Conservation (phyloP, 2,113 vertebrate genomes). For the Elephas maximus region DNA sequence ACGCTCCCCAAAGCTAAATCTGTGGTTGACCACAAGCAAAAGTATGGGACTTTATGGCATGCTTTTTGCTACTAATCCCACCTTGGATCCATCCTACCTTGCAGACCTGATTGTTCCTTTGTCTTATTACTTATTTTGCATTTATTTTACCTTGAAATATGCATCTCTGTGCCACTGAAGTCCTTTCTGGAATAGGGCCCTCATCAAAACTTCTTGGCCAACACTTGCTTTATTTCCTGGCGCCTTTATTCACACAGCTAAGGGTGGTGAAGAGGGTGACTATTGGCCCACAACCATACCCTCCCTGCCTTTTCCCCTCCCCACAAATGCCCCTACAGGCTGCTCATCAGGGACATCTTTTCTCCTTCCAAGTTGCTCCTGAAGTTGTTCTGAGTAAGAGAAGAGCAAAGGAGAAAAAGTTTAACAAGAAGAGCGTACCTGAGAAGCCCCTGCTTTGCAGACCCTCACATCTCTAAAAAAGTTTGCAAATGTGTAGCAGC, state of each 20-base stretch:
- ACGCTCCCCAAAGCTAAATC: constrained; percentile 11
- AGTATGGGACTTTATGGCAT: neutral
- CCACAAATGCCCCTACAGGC: neutral
- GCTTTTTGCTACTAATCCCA: neutral
- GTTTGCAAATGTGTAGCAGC: neutral
- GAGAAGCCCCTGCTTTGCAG: neutral
- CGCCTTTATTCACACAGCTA: neutral
- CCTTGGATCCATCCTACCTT: neutral
- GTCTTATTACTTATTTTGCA: neutral
- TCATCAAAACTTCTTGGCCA: neutral
- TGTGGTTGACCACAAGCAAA: neutral
- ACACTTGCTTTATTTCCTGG: constrained; percentile 15
- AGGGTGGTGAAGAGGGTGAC: neutral
- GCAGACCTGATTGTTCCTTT: neutral
- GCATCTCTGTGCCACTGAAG: neutral
- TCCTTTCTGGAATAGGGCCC: neutral
- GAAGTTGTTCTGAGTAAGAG: neutral
- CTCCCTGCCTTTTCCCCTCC: neutral
- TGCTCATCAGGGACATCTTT: neutral
- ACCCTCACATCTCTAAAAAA: neutral
- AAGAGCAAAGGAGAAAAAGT: neutral
- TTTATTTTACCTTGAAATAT: constrained; percentile 24
- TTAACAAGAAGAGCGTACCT: neutral
- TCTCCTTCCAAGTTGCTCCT: neutral
- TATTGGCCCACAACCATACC: neutral